Conservation (phyloP, 2,888 invertebrate genomes). For the Sepioteuthis lessoniana region DNA sequence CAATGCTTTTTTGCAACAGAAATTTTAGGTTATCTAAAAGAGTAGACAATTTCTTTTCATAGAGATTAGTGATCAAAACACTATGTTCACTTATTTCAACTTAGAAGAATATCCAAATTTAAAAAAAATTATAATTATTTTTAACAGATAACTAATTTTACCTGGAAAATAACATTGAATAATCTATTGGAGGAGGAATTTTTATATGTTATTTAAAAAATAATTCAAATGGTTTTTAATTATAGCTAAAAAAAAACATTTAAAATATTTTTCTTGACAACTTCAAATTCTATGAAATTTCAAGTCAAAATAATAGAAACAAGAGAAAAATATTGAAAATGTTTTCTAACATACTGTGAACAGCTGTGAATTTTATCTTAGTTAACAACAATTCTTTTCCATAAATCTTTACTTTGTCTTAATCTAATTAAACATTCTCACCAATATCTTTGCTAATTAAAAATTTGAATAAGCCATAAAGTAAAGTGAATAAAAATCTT, state of each 20-base stretch:
- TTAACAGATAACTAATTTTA: too few species aligned
- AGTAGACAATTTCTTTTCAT: neutral
- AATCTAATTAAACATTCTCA: neutral
- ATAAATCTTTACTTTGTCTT: neutral
- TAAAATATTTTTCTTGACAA: too few species aligned
- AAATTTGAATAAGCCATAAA: neutral
- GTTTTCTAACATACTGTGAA: neutral
- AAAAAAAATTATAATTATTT: too few species aligned
- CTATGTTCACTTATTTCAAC: neutral
- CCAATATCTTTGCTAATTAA: neutral
- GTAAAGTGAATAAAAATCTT: neutral
- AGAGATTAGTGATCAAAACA: neutral
- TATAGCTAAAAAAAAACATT: too few species aligned
- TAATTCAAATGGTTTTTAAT: too few species aligned
- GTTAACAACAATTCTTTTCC: neutral
- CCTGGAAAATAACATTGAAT: too few species aligned
- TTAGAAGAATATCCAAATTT: neutral
- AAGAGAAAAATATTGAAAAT: neutral
- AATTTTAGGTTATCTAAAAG: neutral
- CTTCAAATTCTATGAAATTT: too few species aligned
- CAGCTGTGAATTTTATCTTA: neutral
- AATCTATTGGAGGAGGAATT: too few species aligned
- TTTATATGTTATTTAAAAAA: too few species aligned
- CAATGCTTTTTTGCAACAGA: neutral
- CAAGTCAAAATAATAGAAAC: too few species aligned